These are phyloP conservation scores for Cecropterus lyciades DNA, from an alignment of 1,140 invertebrate species.

Conservation along the genomic window DNA sequence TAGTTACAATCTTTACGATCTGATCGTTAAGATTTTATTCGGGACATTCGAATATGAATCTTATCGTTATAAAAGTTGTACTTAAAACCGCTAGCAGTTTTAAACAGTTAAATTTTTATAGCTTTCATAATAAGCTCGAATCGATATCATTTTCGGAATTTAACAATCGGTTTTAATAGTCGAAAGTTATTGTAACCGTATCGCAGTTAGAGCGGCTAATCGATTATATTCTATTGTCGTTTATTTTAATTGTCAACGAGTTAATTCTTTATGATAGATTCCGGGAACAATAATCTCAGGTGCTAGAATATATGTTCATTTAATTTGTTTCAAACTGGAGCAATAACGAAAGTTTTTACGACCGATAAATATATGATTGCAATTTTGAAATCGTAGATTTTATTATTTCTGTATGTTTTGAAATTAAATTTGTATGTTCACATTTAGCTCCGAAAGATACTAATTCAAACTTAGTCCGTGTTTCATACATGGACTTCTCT, in stretches of 20 bases:
- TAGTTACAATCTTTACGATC: slow-evolving; percentile 7
- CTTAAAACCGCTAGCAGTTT: neutral
- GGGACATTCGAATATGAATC: neutral
- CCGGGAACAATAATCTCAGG: slow-evolving; percentile 1
- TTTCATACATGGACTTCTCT: too few relatives aligned
- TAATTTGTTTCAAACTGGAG: slow-evolving; percentile 8
- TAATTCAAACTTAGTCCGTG: too few relatives aligned
- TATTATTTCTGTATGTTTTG: too few relatives aligned
- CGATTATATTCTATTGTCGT: slow-evolving; percentile 46
- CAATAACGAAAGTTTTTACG: slow-evolving; percentile 5
- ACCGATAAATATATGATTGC: too few relatives aligned
- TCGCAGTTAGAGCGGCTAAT: slow-evolving; percentile 46
- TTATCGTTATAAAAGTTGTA: neutral
- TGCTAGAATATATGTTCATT: slow-evolving; percentile 2
- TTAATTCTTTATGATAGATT: slow-evolving; percentile 24
- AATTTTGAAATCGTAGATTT: too few relatives aligned
- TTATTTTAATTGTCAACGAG: slow-evolving; percentile 51
- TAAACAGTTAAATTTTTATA: slow-evolving; percentile 10
- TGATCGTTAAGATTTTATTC: slow-evolving; percentile 1
- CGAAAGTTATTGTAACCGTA: slow-evolving; percentile 65
- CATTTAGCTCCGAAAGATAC: too few relatives aligned
- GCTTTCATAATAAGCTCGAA: slow-evolving; percentile 12
- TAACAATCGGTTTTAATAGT: slow-evolving; percentile 59
- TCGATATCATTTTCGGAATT: slow-evolving; percentile 40
- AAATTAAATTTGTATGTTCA: too few relatives aligned